A percentile compares a stretch with the other conserved stretches of the same genome.
phyloP scores from a whole-genome alignment of 2,888 invertebrate species.

The Latheticus oryzae region DNA sequence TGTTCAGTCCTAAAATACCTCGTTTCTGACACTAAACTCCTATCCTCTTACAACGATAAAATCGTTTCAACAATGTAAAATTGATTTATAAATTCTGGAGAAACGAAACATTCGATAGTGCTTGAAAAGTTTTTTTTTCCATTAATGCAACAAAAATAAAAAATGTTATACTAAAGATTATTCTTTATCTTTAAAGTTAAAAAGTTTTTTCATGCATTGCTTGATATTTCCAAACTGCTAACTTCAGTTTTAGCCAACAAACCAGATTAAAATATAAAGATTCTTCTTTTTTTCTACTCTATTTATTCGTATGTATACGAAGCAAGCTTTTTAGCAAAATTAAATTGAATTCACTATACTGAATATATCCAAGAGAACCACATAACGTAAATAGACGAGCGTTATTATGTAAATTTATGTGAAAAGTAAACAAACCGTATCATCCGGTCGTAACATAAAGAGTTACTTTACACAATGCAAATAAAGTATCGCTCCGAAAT shows the following conservation, averaged over 20 bases:
- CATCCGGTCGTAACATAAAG: constrained; percentile 25
- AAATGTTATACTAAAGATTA: no score
- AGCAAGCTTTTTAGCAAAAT: constrained; percentile 16
- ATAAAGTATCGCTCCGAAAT: constrained; percentile 35
- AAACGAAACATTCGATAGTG: no score
- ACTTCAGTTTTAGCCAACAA: no score
- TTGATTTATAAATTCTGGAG: no score
- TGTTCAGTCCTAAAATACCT: constrained; percentile 37
- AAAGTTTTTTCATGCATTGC: no score
- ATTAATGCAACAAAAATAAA: no score
- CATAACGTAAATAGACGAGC: constrained; percentile 31
- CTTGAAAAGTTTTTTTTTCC: no score
- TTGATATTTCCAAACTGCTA: no score
- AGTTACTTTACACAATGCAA: constrained; percentile 39
- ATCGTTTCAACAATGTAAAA: constrained; percentile 24
- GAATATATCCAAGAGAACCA: constrained; percentile 8
- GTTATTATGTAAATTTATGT: constrained; percentile 42
- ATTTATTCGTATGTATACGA: no score
- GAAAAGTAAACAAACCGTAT: constrained; percentile 39
- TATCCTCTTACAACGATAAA: constrained; percentile 33
- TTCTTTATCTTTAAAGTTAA: no score
- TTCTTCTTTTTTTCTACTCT: no score
- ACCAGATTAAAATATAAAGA: no score
- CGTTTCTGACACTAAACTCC: constrained; percentile 34
- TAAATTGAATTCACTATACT: constrained; percentile 27